These are phyloP conservation scores for Thereva unica DNA, from an alignment of 2,888 invertebrate genomes.

Conservation along the genomic window DNA sequence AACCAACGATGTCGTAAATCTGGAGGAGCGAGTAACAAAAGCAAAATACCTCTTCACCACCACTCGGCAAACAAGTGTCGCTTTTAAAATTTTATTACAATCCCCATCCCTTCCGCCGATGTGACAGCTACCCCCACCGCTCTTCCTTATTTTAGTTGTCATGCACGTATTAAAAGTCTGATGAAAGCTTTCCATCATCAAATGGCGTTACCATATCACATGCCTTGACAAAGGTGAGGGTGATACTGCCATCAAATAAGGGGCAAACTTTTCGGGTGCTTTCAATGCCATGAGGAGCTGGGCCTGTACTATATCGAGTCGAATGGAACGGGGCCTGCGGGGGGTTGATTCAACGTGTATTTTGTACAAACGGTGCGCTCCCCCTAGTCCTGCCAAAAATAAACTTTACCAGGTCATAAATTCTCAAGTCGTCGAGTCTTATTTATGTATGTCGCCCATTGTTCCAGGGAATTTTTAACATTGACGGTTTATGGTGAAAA, in stretches of 20 bases:
- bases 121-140: neutral
- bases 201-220: conserved; percentile 21
- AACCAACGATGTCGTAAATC: conserved; percentile 30
- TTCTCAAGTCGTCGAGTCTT: conserved; percentile 38
- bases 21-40: conserved; percentile 9
- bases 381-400: conserved; percentile 22
- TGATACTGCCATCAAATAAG: conserved; percentile 1
- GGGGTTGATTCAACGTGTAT: too few relatives aligned
- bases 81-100: conserved; percentile 35
- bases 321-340: too few relatives aligned
- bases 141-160: conserved; percentile 1
- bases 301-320: neutral
- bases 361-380: neutral
- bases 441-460: conserved; percentile 35
- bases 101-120: conserved; percentile 21
- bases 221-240: conserved; percentile 24
- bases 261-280: conserved; percentile 6
- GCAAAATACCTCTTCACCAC: conserved; percentile 1
- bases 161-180: conserved; percentile 29
- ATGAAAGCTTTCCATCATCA: conserved; percentile 32
- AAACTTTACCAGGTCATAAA: conserved; percentile 37
- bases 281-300: neutral
- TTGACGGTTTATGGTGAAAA: conserved; percentile 32
- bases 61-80: conserved; percentile 24
- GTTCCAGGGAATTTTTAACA: conserved; percentile 34